Base-by-base conservation (phyloP, 2,888 invertebrate genomes). In the Pristionchus fissidentatus region DNA sequence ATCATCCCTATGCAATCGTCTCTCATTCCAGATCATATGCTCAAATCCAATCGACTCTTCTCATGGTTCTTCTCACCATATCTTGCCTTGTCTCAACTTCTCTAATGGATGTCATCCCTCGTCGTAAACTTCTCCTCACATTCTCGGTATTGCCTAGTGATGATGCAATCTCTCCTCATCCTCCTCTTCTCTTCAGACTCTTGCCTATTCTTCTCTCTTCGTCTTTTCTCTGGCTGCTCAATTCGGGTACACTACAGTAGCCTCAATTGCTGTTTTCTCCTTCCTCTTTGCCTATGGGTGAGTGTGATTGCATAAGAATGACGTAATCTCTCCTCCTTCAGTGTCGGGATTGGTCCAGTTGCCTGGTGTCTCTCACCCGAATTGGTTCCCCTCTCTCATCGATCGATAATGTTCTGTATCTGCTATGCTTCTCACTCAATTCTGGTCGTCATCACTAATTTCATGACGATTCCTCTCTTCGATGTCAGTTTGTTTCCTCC, bases 351-450 rank as follows among this genome's bases (percentile, higher is more conserved):
- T 43, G 91, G 91, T 3, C 90, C 90, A 13, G 87, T 90, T 19
- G 88, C 89, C 15, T 90, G 89, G 88, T 88, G 89, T 70, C 87
- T 91, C 57, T 89, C 88, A n/a, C 87, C 90, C 3, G 91, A 91
- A 84, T 83, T 91, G 35, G 89, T 90, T 29, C 88, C 87, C 22
- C 84, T 88, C 10, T 83, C 84, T 35, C 82, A 88, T 79, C 87
- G 89, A 22, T 90, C 89, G 13, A 86, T 88, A 66, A 88, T 91
- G 86, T 89, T 91, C 85, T 89, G 89, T 77, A 73, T 89, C 62
- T 88, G 89, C 84, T 90, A 88, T 75, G 87, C 88, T 15, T 85
- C 90, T 57, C 89, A 88, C 84, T 89, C 88, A 66, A 83, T 88
- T 35, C 85, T 90, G 46, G 89, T 90, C 46, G 89, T 90, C 35